A percentile compares a stretch with the other conserved stretches of the same genome.
Conservation (phyloP, 2,888 invertebrate genomes). For the Phania funesta region DNA sequence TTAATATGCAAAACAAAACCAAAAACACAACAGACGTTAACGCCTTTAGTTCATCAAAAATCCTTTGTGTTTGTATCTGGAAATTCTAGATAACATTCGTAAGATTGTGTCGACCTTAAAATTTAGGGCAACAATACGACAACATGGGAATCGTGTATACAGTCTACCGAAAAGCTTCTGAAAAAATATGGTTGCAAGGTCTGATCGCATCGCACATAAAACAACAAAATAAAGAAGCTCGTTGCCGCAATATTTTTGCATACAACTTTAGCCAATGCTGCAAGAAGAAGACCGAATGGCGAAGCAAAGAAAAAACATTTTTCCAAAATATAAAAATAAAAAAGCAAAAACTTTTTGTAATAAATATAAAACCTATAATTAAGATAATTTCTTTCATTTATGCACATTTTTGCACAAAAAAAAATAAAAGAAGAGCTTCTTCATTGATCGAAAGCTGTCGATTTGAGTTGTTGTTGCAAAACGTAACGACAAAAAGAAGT, state of each 20-base stretch:
- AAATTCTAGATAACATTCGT: slow-evolving; percentile 27
- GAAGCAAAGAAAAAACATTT: background rate
- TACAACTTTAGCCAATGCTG: slow-evolving; percentile 31
- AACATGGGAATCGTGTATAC: slow-evolving; percentile 21
- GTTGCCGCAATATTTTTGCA: slow-evolving; percentile 33
- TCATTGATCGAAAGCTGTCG: slow-evolving; percentile 64
- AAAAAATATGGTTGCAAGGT: slow-evolving; percentile 37
- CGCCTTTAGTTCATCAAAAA: slow-evolving; percentile 58
- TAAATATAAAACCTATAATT: slow-evolving; percentile 58
- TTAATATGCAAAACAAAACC: slow-evolving; percentile 40
- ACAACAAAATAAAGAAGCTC: slow-evolving; percentile 55
- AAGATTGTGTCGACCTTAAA: slow-evolving; percentile 38
- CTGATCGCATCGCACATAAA: slow-evolving; percentile 51
- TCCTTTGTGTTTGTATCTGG: slow-evolving; percentile 31
- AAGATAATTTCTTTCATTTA: slow-evolving; percentile 67
- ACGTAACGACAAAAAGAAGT: background rate
- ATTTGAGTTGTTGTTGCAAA: slow-evolving; percentile 31
- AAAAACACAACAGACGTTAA: slow-evolving; percentile 54
- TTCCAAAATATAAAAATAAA: slow-evolving; percentile 28
- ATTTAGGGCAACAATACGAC: slow-evolving; percentile 41
- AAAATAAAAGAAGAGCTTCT: slow-evolving; percentile 31
- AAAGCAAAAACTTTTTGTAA: slow-evolving; percentile 26
- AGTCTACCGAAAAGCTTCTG: slow-evolving; percentile 69
- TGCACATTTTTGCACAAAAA: slow-evolving; percentile 44
- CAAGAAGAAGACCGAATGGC: slow-evolving; percentile 11